These are phyloP conservation scores for Atherinosoma microstoma DNA, from an alignment of 2,797 vertebrate species.

Conservation along the genomic window DNA sequence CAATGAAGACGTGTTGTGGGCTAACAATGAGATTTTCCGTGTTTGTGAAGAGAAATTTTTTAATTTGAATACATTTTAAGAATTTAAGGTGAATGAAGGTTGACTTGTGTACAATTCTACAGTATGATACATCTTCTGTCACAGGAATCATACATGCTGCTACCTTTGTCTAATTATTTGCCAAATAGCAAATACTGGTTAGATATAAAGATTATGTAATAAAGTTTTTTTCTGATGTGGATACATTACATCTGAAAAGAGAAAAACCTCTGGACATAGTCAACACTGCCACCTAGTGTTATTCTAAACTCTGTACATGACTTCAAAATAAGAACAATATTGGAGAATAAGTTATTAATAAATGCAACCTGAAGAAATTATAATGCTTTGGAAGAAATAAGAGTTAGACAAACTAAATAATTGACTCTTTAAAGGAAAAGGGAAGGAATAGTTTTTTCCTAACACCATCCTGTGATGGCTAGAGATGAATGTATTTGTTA, in stretches of 20 bases:
- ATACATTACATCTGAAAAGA: neutral
- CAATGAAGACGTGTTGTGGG: neutral
- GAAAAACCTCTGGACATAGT: slow-evolving; percentile 6
- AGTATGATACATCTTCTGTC: neutral
- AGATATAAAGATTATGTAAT: neutral
- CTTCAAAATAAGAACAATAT: neutral
- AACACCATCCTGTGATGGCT: neutral
- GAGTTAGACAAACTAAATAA: neutral
- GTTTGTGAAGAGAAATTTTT: neutral
- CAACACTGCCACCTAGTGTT: slow-evolving; percentile 66
- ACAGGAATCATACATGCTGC: neutral
- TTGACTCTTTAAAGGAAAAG: neutral
- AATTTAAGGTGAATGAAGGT: neutral
- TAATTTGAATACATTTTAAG: neutral
- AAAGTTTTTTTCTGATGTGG: neutral
- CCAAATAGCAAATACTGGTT: neutral
- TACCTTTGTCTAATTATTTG: neutral
- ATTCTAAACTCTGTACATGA: slow-evolving; percentile 6
- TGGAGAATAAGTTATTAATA: neutral
- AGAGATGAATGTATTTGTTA: neutral
- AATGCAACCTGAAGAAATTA: neutral
- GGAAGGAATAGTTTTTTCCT: neutral
- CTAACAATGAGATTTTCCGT: neutral
- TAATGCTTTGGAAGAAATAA: neutral
- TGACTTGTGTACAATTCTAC: neutral